Percentiles rank a stretch among this genome's conserved stretches.
phyloP scores from a whole-genome alignment of 2,113 vertebrate species.

The Eptesicus fuscus region DNA sequence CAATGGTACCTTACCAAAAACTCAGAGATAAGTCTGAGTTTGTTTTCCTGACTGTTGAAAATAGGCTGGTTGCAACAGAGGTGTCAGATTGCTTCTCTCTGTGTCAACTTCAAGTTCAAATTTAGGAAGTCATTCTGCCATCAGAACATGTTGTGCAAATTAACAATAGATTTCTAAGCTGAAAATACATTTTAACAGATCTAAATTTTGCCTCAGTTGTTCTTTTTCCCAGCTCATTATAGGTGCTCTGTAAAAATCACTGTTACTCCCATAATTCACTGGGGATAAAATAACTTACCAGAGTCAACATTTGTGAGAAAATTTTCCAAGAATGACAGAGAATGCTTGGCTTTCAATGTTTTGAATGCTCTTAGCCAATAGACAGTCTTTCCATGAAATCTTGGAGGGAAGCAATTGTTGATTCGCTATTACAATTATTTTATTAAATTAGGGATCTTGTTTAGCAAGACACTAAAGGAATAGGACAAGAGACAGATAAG shows the following conservation, averaged over 20 bases:
- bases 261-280: not conserved
- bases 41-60: slow-evolving; percentile 61
- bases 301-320: not conserved
- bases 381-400: not conserved
- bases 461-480: not conserved
- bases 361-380: not conserved
- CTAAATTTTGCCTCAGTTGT: slow-evolving; percentile 42
- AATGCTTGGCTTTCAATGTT: not conserved
- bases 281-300: slow-evolving; percentile 9
- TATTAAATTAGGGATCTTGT: not conserved
- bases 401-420: not conserved
- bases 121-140: slow-evolving; percentile 59
- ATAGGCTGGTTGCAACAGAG: slow-evolving; percentile 62
- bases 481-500: not conserved
- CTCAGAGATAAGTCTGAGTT: slow-evolving; percentile 54
- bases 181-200: slow-evolving; percentile 44
- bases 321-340: not conserved
- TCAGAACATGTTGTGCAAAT: slow-evolving; percentile 65
- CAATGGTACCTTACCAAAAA: slow-evolving; percentile 29
- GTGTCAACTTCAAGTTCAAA: slow-evolving; percentile 59
- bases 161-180: slow-evolving; percentile 54
- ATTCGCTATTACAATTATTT: not conserved
- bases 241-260: slow-evolving; percentile 6
- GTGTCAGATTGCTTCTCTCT: slow-evolving; percentile 59
- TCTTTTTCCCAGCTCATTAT: not conserved